Conservation (phyloP, 2,797 vertebrate species). For the Gallirallus australis region DNA sequence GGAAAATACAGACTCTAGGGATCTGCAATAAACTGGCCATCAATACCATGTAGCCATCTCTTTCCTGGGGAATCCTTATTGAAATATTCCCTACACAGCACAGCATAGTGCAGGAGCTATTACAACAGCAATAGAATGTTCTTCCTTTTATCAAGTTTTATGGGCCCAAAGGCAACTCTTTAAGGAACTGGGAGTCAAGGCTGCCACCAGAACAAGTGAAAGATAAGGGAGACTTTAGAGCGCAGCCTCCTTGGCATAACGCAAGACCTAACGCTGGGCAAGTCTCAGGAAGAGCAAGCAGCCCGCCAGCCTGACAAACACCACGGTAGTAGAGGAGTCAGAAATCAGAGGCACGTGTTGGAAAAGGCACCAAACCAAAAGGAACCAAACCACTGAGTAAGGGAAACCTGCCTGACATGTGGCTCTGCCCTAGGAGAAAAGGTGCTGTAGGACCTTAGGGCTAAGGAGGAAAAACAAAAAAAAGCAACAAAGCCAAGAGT, state of each 20-base stretch:
- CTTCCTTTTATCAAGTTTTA: neutral
- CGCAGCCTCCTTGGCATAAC: neutral
- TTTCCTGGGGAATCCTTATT: neutral
- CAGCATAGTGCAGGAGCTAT: neutral
- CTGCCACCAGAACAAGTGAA: neutral
- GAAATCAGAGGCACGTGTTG: rapidly evolving
- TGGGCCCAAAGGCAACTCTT: neutral
- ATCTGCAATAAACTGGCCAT: neutral
- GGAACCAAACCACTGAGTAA: neutral
- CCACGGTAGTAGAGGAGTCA: rapidly evolving
- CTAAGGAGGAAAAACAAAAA: neutral
- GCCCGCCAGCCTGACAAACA: neutral
- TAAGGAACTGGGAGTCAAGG: neutral
- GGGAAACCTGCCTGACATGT: neutral
- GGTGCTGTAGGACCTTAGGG: neutral
- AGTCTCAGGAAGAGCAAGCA: neutral
- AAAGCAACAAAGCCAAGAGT: neutral
- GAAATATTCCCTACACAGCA: neutral
- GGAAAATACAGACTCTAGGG: neutral
- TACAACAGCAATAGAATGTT: neutral
- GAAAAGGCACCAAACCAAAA: neutral
- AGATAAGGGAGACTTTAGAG: neutral
- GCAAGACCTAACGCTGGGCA: neutral
- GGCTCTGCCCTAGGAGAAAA: neutral
- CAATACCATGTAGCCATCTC: rapidly evolving